Evolutionary conservation across 1,140 invertebrate genomes (phyloP), one percentile per base, ranked within the genome.

Genomic region (Drosophila insularis): DNA sequence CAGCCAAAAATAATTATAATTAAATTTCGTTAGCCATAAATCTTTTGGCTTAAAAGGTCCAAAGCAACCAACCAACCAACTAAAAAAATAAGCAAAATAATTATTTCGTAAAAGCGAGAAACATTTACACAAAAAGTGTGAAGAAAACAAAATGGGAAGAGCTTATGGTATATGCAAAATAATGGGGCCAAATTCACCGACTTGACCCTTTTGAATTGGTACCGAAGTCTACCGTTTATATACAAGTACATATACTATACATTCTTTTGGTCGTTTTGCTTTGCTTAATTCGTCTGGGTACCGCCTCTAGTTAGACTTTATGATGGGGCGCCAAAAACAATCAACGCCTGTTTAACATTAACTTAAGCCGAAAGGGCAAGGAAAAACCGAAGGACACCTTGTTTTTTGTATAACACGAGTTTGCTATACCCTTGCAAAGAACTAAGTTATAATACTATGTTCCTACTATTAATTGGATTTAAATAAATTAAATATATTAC

Each of bases 221-320:
- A 21, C 17, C 19, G 19, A 21, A 10, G 43, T 8, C 19, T 21
- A 8, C 17, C 17, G 17, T 50, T 11, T 21, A 21, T 50, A 50
- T 21, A 50, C 4, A 46, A 7, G 14, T 8, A 46, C 10, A 46
- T 21, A 46, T 19, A 46, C 17, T 46, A 50, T 21, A 50, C 7
- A 50, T 21, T 21, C 8, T 46, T 50, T 50, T n/a, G 43, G 43
- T 50, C 43, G 14, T 50, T 50, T 50, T 50, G 27, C 13, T 8
- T 50, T 50, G 43, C 54, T 68, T 77, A 85, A 85, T 80, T 77
- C 80, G 69, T 85, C 81, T 84, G 69, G 55, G 14, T 32, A 17
- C 39, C 63, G 39, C 61, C 59, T 55, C 27, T 68, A 69, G 65
- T 74, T 54, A 56, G 54, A 75, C 65, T 69, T 77, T 84, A 67